A percentile compares a stretch with the other conserved stretches of the same genome.
phyloP scores from a whole-genome alignment of 2,113 vertebrate species.

The Sphaerodactylus townsendi region DNA sequence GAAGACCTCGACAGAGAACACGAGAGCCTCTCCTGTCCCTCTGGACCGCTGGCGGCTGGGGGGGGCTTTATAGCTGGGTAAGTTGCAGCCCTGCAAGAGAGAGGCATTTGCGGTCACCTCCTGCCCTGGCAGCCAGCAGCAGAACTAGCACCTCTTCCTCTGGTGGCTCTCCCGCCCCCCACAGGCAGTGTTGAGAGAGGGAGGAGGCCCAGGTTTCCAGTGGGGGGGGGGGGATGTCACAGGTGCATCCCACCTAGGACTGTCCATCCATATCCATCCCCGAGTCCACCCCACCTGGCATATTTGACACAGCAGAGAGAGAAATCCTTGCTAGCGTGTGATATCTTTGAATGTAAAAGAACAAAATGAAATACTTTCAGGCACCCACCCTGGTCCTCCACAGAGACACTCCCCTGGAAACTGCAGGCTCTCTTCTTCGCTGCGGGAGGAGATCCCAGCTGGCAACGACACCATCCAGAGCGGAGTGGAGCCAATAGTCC shows the following conservation, averaged over 20 bases:
- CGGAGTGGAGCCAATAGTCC: not conserved
- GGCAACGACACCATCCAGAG: not conserved
- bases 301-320: too few relatives aligned
- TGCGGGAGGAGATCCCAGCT: not conserved
- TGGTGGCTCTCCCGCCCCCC: too few relatives aligned
- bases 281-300: not conserved
- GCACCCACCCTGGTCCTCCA: too few relatives aligned
- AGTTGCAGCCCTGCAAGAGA: slow-evolving; percentile 66
- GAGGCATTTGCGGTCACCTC: slow-evolving; percentile 39
- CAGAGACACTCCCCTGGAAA: not conserved
- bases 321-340: too few relatives aligned
- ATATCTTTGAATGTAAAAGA: too few relatives aligned
- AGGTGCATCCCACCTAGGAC: not conserved
- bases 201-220: too few relatives aligned
- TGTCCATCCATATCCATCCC: not conserved
- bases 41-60: slow-evolving; percentile 54
- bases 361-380: too few relatives aligned
- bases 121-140: not conserved
- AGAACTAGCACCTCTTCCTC: too few relatives aligned
- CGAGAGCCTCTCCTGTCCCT: slow-evolving; percentile 49
- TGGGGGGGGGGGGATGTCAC: too few relatives aligned
- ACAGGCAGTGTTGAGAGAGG: too few relatives aligned
- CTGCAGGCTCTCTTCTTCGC: not conserved
- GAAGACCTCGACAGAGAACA: slow-evolving; percentile 56
- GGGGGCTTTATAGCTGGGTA: slow-evolving; percentile 67